These are phyloP conservation scores for Diplodus sargus DNA, from an alignment of 2,797 vertebrate genomes.

Conservation along the genomic window DNA sequence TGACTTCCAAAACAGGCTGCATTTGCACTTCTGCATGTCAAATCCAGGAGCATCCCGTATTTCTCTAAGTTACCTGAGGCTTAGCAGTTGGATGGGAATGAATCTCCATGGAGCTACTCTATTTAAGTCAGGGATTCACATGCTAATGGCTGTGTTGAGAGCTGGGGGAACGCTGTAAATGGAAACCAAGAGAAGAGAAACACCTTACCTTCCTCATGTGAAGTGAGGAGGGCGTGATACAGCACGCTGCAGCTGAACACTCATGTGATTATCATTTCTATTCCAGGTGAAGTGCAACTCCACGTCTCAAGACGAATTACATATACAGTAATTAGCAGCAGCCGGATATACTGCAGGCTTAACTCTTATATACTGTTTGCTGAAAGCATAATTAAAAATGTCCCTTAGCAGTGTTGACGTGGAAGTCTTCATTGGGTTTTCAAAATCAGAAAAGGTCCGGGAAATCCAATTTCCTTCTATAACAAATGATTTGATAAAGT, in stretches of 20 bases:
- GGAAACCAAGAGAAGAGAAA: background rate
- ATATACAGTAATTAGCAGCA: constrained; percentile 29
- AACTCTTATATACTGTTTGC: constrained; percentile 30
- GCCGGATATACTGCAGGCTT: constrained; percentile 8
- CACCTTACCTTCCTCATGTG: background rate
- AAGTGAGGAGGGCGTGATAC: background rate
- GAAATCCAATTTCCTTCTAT: constrained; percentile 56
- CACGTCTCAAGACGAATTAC: background rate
- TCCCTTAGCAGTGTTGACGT: constrained; percentile 41
- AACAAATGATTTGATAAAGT: constrained; percentile 50
- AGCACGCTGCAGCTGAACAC: background rate
- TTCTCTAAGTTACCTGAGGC: constrained; percentile 34
- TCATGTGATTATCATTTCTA: background rate
- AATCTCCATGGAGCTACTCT: constrained; percentile 35
- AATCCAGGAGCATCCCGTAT: background rate
- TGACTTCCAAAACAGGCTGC: constrained; percentile 11
- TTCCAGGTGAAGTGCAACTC: constrained; percentile 1
- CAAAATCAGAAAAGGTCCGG: constrained; percentile 33
- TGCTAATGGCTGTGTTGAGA: constrained; percentile 43
- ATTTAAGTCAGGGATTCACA: constrained; percentile 40
- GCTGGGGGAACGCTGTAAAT: constrained; percentile 17
- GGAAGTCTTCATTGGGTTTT: constrained; percentile 28
- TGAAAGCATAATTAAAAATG: constrained; percentile 34
- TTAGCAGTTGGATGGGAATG: constrained; percentile 31
- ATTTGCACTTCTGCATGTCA: background rate